Conservation (phyloP, 53 echinoderm and acorn worm genomes). For the Glandiceps talaboti region DNA sequence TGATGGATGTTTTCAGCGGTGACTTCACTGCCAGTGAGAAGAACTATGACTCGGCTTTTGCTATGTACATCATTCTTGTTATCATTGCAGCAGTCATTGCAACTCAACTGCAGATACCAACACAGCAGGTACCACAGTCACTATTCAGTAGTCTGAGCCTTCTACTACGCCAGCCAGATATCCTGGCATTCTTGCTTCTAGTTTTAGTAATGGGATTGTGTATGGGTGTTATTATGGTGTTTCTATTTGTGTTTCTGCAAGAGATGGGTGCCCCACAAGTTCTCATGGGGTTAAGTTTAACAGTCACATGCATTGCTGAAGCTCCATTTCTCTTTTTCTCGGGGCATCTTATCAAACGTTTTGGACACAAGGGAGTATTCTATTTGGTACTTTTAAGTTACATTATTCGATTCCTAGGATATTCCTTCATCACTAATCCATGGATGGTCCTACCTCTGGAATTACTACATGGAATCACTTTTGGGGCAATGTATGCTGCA, state of each 20-base stretch:
- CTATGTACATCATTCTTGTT: slow-evolving; percentile 37
- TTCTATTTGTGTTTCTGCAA: slow-evolving; percentile 63
- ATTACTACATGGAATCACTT: slow-evolving; percentile 87
- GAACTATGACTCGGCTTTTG: slow-evolving; percentile 45
- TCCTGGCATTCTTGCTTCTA: slow-evolving; percentile 42
- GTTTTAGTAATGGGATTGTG: slow-evolving; percentile 51
- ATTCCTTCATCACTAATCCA: slow-evolving; percentile 59
- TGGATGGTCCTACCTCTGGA: slow-evolving; percentile 89
- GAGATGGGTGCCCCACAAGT: slow-evolving; percentile 47
- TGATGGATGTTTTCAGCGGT: slow-evolving; percentile 34
- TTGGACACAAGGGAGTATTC: slow-evolving; percentile 49
- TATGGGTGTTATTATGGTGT: slow-evolving; percentile 58
- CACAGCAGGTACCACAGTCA: slow-evolving; percentile 39
- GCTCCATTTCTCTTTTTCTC: slow-evolving; percentile 72
- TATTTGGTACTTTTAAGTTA: slow-evolving; percentile 43
- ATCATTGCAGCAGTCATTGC: slow-evolving; percentile 13
- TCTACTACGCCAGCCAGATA: slow-evolving; percentile 22
- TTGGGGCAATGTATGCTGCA: slow-evolving; percentile 84
- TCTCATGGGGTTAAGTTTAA: slow-evolving; percentile 79
- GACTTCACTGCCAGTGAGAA: slow-evolving; percentile 3
- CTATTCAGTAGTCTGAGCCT: slow-evolving; percentile 20
- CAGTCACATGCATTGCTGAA: slow-evolving; percentile 62
- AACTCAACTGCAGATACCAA: slow-evolving; percentile 25
- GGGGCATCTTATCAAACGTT: slow-evolving; percentile 39
- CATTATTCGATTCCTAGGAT: slow-evolving; percentile 69